phyloP scores from a whole-genome alignment of 2,888 invertebrate genomes.

The Ferrisia virgata region DNA sequence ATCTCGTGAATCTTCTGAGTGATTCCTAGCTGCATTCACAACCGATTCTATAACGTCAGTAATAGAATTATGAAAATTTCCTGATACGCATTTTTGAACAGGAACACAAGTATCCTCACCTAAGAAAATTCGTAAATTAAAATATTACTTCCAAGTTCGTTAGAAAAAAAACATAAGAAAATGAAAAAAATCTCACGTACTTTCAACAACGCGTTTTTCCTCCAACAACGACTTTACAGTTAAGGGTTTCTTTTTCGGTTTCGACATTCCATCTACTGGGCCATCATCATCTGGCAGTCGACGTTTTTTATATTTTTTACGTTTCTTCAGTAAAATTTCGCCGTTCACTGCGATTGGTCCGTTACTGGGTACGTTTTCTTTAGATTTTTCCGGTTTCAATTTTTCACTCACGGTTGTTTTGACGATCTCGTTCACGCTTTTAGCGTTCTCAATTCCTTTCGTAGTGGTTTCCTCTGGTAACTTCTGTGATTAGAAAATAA shows the following conservation, averaged over 20 bases:
- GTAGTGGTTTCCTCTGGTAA: constrained; percentile 40
- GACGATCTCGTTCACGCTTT: neutral
- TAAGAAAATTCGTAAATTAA: neutral
- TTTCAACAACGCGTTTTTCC: constrained; percentile 50
- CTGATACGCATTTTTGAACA: constrained; percentile 40
- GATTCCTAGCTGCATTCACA: constrained; percentile 55
- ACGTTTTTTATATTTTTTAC: constrained; percentile 2
- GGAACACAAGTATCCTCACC: neutral
- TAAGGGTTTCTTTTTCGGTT: constrained; percentile 49
- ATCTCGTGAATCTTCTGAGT: constrained; percentile 39
- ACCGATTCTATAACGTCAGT: constrained; percentile 60
- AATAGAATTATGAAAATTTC: constrained; percentile 52
- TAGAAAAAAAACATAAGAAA: neutral
- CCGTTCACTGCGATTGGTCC: neutral
- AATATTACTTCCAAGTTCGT: no score
- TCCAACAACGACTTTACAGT: constrained; percentile 51
- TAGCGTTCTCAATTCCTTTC: constrained; percentile 9
- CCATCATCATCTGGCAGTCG: constrained; percentile 13
- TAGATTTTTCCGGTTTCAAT: neutral
- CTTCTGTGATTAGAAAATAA: constrained; percentile 3
- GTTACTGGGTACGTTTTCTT: constrained; percentile 13
- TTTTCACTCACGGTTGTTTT: neutral
- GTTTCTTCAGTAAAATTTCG: neutral
- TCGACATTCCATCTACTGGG: neutral
- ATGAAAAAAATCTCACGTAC: neutral